Percentiles rank a stretch among this genome's conserved stretches.
These are phyloP conservation scores for Labia minor DNA, from an alignment of 2,888 invertebrate species.

Conservation along the genomic window DNA sequence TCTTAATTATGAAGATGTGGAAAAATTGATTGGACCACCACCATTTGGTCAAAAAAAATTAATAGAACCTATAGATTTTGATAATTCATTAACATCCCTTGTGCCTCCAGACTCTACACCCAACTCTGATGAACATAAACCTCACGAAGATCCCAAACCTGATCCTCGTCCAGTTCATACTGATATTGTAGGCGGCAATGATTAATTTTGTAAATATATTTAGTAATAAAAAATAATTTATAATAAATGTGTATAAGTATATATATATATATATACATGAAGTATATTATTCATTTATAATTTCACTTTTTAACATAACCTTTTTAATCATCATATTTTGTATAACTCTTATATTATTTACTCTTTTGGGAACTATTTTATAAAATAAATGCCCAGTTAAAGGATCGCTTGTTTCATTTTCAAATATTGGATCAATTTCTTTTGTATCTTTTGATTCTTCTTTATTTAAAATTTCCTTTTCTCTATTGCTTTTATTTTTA, in stretches of 20 bases:
- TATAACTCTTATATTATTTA: neutral
- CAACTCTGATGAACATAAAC: neutral
- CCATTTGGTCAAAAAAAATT: slow-evolving; percentile 60
- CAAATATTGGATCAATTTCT: neutral
- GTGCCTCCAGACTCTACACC: neutral
- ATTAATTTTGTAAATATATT: neutral
- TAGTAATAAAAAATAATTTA: neutral
- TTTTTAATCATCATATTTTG: neutral
- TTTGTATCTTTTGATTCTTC: neutral
- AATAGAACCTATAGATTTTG: slow-evolving; percentile 71
- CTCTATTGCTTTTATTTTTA: neutral
- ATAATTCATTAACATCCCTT: slow-evolving; percentile 32
- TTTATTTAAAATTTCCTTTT: neutral
- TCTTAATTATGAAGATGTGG: slow-evolving; percentile 80
- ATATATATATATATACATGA: too few species aligned
- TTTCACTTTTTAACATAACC: neutral
- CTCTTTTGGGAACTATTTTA: neutral
- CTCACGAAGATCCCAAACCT: neutral
- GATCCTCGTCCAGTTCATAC: neutral
- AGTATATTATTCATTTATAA: neutral
- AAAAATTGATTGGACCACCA: slow-evolving; percentile 79
- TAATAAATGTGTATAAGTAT: neutral
- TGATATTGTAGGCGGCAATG: neutral
- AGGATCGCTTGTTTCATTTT: neutral
- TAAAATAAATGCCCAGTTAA: neutral